Conservation (phyloP, 2,797 vertebrate species). For the Linurgus olivaceus region DNA sequence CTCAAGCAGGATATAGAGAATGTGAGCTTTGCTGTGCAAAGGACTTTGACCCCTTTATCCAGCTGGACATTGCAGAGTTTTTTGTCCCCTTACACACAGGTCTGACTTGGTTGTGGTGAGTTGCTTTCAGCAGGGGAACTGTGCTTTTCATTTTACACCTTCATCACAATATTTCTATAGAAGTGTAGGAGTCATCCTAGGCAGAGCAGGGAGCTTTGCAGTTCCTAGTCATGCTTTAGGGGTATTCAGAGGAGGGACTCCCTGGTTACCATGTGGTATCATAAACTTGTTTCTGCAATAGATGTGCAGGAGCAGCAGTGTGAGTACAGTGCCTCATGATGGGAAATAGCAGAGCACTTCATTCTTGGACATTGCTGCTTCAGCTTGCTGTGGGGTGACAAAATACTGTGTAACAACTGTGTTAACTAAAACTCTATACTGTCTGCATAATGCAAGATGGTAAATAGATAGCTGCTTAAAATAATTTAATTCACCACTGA, state of each 20-base stretch:
- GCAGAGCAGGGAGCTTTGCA: background rate
- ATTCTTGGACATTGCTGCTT: background rate
- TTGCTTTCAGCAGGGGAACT: background rate
- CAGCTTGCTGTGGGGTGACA: background rate
- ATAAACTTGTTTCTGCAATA: background rate
- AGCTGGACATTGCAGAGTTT: background rate
- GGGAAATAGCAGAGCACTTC: background rate
- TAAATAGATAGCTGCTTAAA: background rate
- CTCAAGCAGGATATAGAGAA: background rate
- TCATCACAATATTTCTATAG: fast-evolving
- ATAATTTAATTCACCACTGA: background rate
- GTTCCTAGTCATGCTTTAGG: background rate
- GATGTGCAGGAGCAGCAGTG: background rate
- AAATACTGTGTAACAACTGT: background rate
- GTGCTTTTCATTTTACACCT: background rate
- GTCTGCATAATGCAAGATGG: background rate
- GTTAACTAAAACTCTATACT: background rate
- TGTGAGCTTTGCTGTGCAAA: background rate
- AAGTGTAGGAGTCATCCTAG: background rate
- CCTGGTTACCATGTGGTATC: background rate
- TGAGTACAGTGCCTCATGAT: background rate
- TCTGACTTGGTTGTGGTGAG: background rate
- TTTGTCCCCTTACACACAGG: background rate
- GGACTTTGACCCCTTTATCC: background rate
- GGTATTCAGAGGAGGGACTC: background rate